Base-by-base conservation (phyloP, 2,888 invertebrate genomes). In the Lepas anatifera region DNA sequence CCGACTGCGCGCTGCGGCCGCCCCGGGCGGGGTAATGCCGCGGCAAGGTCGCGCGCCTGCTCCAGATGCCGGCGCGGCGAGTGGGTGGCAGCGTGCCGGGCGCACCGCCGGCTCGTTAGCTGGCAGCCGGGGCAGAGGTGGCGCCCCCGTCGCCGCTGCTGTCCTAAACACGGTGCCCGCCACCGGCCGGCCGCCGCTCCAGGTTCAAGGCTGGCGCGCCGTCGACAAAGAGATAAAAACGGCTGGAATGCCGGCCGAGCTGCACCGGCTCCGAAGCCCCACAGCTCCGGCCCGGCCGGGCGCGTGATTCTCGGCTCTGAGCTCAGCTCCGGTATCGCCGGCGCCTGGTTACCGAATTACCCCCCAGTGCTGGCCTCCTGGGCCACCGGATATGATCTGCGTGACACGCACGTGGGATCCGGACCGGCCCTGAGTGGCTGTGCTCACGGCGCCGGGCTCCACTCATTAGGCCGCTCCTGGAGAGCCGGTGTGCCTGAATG, bases 181-280 rank as follows among this genome's bases (percentile, higher is more conserved):
- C 35, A 35, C 16, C 35, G 29, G 25, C 29, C 29, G 35, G 58
- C 58, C 58, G 58, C 18, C 58, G 58, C 29, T n/a, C 11, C 18
- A 29, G 58, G 58, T 58, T 58, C 58, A 58, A 58, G 58, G 58
- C 58, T 58, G 32, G 58, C 29, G 32, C 6, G 58, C 58, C 35
- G 58, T 35, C 58, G 58, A 58, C 58, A 58, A 58, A 58, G 58
- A 58, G 58, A 58, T 58, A 58, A 58, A 58, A 58, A 58, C 58
- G 58, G 35, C 58, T 35, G 58, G 58, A 58, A 58, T 35, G 58
- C 35, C 16, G 52, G n/a, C n/a, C 52, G n/a, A 27, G 29, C 16
- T n/a, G 52, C n/a, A 22, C 27, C 16, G n/a, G n/a, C 32, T 25
- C 25, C 32, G 2, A 35, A 35, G 22, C 58, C 35, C 22, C 32